Percentiles rank a stretch among this genome's conserved stretches.
Conservation (phyloP, 2,113 vertebrate genomes). For the Odocoileus hemionus region DNA sequence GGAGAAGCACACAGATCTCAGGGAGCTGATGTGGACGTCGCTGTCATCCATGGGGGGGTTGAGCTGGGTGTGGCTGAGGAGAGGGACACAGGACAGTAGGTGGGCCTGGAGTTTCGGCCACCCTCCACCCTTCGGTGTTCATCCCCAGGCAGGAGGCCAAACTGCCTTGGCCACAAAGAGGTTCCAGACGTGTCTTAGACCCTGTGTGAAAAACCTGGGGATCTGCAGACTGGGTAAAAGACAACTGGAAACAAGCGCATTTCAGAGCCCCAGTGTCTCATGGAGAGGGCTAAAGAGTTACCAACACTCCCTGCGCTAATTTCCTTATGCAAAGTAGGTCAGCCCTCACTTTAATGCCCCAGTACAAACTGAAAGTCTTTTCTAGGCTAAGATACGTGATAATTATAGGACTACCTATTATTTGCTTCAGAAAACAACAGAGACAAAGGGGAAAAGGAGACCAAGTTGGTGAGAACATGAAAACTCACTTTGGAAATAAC, state of each 20-base stretch:
- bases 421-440: slow-evolving; percentile 43
- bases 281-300: background rate
- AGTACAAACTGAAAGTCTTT: slow-evolving; percentile 40
- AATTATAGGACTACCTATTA: slow-evolving; percentile 55
- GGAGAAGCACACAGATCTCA: slow-evolving; percentile 92
- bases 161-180: background rate
- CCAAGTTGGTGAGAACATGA: background rate
- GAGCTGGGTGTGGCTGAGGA: slow-evolving; percentile 70
- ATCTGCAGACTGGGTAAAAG: background rate
- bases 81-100: background rate
- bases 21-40: slow-evolving; percentile 82
- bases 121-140: background rate
- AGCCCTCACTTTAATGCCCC: slow-evolving; percentile 16
- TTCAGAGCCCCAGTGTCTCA: background rate
- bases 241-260: background rate
- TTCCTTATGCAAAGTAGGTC: slow-evolving; percentile 63
- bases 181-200: background rate
- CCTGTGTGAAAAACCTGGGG: background rate
- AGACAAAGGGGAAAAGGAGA: slow-evolving; percentile 15
- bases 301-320: background rate
- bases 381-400: slow-evolving; percentile 18
- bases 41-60: slow-evolving; percentile 74
- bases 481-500: slow-evolving; percentile 36
- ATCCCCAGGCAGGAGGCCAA: background rate
- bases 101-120: background rate